phyloP scores from a whole-genome alignment of 92 coral and sea anemone species.

The Porites divaricata region DNA sequence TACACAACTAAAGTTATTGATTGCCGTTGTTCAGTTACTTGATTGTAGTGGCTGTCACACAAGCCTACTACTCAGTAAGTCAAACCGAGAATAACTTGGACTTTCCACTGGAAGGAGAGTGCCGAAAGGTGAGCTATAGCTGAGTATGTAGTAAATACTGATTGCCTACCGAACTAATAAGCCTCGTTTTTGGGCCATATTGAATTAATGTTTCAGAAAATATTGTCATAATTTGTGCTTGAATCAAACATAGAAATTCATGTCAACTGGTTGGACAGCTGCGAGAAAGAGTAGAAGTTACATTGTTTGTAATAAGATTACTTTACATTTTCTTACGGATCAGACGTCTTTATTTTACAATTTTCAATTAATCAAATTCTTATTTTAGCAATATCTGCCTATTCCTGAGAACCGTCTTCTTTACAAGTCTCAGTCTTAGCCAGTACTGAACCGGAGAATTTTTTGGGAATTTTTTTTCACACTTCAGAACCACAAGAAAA shows the following conservation, averaged over 20 bases:
- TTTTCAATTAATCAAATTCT: background rate
- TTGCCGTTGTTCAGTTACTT: slow-evolving; percentile 6
- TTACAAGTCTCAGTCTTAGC: background rate
- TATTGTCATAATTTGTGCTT: background rate
- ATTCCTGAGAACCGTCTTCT: background rate
- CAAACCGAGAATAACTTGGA: no score
- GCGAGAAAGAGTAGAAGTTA: background rate
- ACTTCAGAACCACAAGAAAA: no score
- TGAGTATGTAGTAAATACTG: background rate
- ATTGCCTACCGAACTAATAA: no score
- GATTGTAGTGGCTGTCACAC: slow-evolving; percentile 4
- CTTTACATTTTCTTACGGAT: background rate
- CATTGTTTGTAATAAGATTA: slow-evolving; percentile 1
- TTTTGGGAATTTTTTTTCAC: no score
- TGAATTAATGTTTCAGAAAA: background rate
- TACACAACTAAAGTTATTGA: no score
- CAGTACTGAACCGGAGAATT: background rate
- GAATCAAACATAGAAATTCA: background rate
- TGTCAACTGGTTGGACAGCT: background rate
- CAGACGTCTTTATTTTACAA: background rate
- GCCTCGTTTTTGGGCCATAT: background rate
- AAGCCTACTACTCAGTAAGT: background rate
- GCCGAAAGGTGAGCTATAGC: background rate
- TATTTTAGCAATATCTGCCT: background rate
- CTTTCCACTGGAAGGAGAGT: no score